Evolutionary conservation across 2,113 vertebrate species (phyloP).

Genomic region (Nesogale talazaci): DNA sequence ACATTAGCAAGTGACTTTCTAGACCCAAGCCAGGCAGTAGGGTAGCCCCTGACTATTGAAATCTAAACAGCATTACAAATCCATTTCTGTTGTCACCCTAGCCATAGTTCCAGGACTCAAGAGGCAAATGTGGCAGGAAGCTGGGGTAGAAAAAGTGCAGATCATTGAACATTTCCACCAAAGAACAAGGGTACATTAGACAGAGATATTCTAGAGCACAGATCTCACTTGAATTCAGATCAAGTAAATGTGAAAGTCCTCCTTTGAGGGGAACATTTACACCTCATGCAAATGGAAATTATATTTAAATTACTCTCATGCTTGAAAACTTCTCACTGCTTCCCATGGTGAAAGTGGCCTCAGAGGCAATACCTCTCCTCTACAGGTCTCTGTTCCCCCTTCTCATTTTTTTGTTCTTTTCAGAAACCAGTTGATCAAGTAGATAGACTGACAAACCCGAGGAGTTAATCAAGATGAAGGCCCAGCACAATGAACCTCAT

Average conservation of each 20-base stretch:
- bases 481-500: neutral
- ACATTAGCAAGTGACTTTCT: neutral
- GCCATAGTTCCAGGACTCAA: neutral
- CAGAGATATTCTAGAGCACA: neutral
- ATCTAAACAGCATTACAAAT: neutral
- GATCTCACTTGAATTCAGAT: neutral
- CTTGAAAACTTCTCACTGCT: neutral
- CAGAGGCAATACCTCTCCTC: neutral
- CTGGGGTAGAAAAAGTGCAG: rapidly evolving
- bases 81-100: neutral
- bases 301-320: neutral
- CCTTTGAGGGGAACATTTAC: neutral
- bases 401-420: neutral
- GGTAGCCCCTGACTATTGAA: neutral
- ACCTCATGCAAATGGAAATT: neutral
- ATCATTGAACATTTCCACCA: neutral
- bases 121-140: neutral
- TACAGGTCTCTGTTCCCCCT: neutral
- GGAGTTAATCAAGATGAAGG: neutral
- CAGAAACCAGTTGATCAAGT: neutral
- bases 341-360: neutral
- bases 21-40: neutral
- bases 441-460: neutral
- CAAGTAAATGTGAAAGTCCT: neutral
- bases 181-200: neutral